Evolutionary conservation across 2,888 invertebrate genomes (phyloP), one percentile per base, ranked within the genome.

Genomic region (Acleris holmiana): DNA sequence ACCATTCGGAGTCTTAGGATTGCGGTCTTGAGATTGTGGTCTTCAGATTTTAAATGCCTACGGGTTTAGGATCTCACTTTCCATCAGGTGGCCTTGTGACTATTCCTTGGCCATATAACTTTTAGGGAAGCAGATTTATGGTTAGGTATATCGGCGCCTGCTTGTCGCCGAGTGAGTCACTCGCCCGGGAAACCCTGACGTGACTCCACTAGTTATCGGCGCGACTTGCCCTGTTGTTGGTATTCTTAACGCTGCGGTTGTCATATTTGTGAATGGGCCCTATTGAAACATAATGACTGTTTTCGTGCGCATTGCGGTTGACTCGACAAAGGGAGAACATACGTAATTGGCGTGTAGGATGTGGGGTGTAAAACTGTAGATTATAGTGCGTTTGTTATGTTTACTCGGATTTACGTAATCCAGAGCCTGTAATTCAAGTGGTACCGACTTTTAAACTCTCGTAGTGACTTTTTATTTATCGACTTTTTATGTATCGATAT

Each of bases 151-250:
- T 44, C 6, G 44, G 58, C 17, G 48, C 41, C 58, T 50, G 51
- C 54, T 49, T 58, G 64, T 58, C 58, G 54, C 66, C 69, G 66
- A 69, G 68, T 71, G 72, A 77, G 78, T 87, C 87, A 91, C 78
- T 89, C 90, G 29, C 29, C 77, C 73, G 91, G 91, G 87, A 91
- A 91, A 89, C 91, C 91, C 91, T 90, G 89, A 77, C 90, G 89
- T 91, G 91, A 91, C 86, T 88, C 87, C 86, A 82, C 81, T 82
- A 81, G 80, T 85, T 89, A 89, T 87, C 86, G 83, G 72, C 78
- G 77, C 46, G 49, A 40, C 80, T 81, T 82, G 79, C 82, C 83
- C 80, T 8, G 29, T 8, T 81, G 78, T 78, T 80, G 76, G 78
- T 84, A 80, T 82, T 80, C 79, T 80, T 84, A 83, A 81, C 79